Percentiles rank a stretch among this genome's conserved stretches.
Evolutionary conservation across 2,888 invertebrate species (phyloP).

Genomic region (Adineta ricciae): DNA sequence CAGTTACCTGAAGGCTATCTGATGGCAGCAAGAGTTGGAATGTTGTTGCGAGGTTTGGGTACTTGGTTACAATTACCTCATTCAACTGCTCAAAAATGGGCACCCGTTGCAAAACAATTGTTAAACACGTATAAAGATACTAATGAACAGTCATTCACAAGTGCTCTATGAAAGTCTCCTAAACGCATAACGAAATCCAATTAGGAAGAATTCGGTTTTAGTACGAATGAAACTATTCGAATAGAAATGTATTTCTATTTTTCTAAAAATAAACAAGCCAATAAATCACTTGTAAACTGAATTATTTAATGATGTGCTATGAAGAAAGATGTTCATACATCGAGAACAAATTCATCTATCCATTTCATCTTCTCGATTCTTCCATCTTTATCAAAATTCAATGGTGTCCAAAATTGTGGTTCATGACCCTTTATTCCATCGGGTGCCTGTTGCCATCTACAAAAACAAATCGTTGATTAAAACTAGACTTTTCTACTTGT

Average conservation of each 20-base stretch:
- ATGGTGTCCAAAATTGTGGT: not conserved
- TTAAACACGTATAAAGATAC: not conserved
- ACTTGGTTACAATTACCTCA: not conserved
- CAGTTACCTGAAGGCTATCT: not conserved
- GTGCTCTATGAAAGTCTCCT: not conserved
- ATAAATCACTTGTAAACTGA: no score
- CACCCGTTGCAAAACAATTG: not conserved
- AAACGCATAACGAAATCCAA: no score
- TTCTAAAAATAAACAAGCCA: no score
- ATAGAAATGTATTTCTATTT: not conserved
- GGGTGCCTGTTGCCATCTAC: slow-evolving; percentile 5
- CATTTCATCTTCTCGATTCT: not conserved
- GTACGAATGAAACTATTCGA: not conserved
- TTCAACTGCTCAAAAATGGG: slow-evolving; percentile 2
- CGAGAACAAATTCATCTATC: not conserved
- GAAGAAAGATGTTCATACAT: not conserved
- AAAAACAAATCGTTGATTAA: not conserved
- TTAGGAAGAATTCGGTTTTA: no score
- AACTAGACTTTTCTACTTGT: no score
- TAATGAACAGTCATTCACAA: not conserved
- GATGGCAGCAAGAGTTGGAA: slow-evolving; percentile 21
- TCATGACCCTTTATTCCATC: slow-evolving; percentile 17
- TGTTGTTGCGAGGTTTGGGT: not conserved
- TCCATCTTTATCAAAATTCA: not conserved
- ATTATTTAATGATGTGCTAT: no score